Conservation (phyloP, 2,113 vertebrate genomes). For the Emydocephalus ijimae region DNA sequence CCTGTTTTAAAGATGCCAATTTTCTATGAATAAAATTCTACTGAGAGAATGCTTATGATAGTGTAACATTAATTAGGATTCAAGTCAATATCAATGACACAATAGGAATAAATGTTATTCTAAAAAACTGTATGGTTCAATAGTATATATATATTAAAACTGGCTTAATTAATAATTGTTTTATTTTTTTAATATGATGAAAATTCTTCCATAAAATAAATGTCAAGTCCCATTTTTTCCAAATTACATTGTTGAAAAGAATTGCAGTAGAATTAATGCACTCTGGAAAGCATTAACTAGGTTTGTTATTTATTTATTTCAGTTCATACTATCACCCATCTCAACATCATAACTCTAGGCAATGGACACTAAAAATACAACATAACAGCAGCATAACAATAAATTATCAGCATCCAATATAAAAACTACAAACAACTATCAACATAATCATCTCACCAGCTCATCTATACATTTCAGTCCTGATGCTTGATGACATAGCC, state of each 20-base stretch:
- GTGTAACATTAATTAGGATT: not conserved
- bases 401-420: not conserved
- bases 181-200: not conserved
- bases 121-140: not conserved
- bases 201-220: not conserved
- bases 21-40: not conserved
- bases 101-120: not conserved
- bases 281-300: not conserved
- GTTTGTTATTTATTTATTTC: not conserved
- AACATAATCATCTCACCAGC: not conserved
- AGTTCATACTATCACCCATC: not conserved
- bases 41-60: not conserved
- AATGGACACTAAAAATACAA: not conserved
- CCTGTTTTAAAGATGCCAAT: not conserved
- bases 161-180: not conserved
- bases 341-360: not conserved
- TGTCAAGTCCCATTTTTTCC: not conserved
- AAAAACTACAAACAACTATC: not conserved
- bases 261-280: not conserved
- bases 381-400: not conserved
- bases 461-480: not conserved
- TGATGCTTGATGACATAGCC: not conserved
- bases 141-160: not conserved
- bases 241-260: not conserved
- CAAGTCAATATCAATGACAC: not conserved